phyloP scores from a whole-genome alignment of 37 sponge, comb jelly and placozoan genomes.

The Chondrilla cf. caribensis region DNA sequence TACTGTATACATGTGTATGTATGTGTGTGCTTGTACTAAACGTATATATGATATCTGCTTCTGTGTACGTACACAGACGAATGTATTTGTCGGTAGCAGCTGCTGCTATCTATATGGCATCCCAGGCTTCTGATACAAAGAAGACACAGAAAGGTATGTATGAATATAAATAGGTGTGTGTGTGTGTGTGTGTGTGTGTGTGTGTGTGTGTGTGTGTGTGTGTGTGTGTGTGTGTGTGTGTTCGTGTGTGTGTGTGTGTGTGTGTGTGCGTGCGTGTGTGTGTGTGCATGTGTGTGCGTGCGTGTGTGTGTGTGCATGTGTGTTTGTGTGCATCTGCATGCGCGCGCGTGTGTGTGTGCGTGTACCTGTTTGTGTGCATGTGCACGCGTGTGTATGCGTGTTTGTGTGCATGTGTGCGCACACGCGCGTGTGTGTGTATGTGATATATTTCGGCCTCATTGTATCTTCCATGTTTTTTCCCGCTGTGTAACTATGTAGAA shows the following conservation, averaged over 20 bases:
- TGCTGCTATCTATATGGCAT: constrained; percentile 97
- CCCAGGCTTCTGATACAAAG: constrained; percentile 80
- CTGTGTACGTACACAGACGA: constrained; percentile 74
- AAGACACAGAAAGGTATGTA: constrained; percentile 84
- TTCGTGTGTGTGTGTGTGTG: too few relatives aligned
- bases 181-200: neutral
- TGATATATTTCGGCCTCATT: neutral
- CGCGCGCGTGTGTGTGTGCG: neutral
- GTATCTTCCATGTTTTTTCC: neutral
- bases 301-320: neutral
- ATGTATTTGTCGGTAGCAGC: constrained; percentile 90
- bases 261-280: neutral
- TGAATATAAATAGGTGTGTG: neutral
- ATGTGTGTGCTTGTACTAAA: too few relatives aligned
- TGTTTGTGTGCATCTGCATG: neutral
- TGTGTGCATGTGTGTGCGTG: neutral
- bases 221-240: neutral
- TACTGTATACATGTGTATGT: too few relatives aligned
- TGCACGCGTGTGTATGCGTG: neutral
- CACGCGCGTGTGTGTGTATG: neutral
- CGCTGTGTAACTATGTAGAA: constrained; percentile 45
- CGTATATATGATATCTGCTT: too few relatives aligned
- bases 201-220: neutral
- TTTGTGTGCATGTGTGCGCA: neutral
- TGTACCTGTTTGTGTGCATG: neutral